A percentile compares a stretch with the other conserved stretches of the same genome.
Conservation (phyloP, 2,888 invertebrate genomes). For the Acronicta alni region DNA sequence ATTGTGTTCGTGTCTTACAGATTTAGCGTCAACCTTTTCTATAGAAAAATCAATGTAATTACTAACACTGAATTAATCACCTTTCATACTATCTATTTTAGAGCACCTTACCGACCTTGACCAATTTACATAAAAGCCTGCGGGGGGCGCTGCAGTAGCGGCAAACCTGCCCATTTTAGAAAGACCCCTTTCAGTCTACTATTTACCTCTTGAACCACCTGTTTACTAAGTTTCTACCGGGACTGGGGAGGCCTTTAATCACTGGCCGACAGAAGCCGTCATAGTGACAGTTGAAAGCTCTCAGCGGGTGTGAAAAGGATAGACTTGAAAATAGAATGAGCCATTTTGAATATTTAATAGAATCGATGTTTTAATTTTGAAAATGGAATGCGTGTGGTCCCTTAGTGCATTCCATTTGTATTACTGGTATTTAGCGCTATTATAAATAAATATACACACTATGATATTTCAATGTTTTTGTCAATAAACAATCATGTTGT, state of each 20-base stretch:
- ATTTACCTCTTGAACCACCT: conserved; percentile 25
- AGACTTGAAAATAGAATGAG: conserved; percentile 50
- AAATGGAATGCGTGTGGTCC: conserved; percentile 28
- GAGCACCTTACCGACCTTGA: conserved; percentile 67
- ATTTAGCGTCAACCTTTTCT: conserved; percentile 15
- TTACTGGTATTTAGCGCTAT: conserved; percentile 6
- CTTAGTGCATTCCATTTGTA: conserved; percentile 27
- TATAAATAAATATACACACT: conserved; percentile 42
- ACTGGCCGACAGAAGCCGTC: conserved; percentile 66
- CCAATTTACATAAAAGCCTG: conserved; percentile 71
- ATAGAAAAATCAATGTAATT: conserved; percentile 4
- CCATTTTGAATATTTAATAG: conserved; percentile 53
- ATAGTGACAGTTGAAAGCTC: conserved; percentile 71
- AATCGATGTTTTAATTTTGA: conserved; percentile 48
- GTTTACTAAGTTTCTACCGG: conserved; percentile 23
- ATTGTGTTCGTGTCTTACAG: conserved; percentile 4
- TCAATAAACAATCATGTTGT: conserved; percentile 36
- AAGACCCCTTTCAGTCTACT: conserved; percentile 53
- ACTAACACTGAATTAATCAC: conserved; percentile 35
- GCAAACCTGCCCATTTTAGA: conserved; percentile 55
- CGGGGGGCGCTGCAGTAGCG: conserved; percentile 73
- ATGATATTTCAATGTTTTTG: conserved; percentile 43
- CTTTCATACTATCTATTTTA: conserved; percentile 54
- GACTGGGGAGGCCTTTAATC: conserved; percentile 36
- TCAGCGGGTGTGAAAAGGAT: conserved; percentile 66